phyloP scores from a whole-genome alignment of 2,888 invertebrate genomes.

The Lymantria monacha region DNA sequence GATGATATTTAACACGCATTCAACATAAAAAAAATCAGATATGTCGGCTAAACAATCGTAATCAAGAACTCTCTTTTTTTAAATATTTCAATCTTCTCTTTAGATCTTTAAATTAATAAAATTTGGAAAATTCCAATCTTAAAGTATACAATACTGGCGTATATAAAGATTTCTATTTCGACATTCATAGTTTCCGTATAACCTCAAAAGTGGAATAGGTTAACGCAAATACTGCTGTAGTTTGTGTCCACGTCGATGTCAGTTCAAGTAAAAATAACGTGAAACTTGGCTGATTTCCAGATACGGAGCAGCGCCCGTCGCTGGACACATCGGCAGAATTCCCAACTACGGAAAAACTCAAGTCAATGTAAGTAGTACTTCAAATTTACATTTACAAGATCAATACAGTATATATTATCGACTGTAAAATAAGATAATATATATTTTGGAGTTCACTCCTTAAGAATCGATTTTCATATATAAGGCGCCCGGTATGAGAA shows the following conservation, averaged over 20 bases:
- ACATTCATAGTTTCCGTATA: constrained; percentile 28
- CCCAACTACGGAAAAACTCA: constrained; percentile 76
- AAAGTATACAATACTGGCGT: background rate
- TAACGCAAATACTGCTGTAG: constrained; percentile 40
- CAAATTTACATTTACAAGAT: background rate
- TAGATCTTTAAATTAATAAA: too few species aligned
- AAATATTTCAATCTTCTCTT: too few species aligned
- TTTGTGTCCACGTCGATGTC: constrained; percentile 43
- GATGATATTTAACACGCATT: too few species aligned
- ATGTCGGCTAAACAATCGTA: too few species aligned
- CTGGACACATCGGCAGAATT: constrained; percentile 75
- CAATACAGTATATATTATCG: background rate
- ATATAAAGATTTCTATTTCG: constrained; percentile 1
- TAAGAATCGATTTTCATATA: too few species aligned
- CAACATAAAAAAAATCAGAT: too few species aligned
- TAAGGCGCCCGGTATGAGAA: too few species aligned
- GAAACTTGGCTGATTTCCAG: constrained; percentile 71
- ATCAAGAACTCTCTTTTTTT: too few species aligned
- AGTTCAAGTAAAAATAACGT: constrained; percentile 66
- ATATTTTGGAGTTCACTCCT: too few species aligned
- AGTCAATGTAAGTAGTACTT: constrained; percentile 63
- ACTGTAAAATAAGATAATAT: too few species aligned
- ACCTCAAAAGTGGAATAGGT: constrained; percentile 51
- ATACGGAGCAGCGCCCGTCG: constrained; percentile 58
- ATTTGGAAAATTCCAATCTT: background rate